These are phyloP conservation scores for Scatophagus argus DNA, from an alignment of 2,113 vertebrate genomes.

Conservation along the genomic window DNA sequence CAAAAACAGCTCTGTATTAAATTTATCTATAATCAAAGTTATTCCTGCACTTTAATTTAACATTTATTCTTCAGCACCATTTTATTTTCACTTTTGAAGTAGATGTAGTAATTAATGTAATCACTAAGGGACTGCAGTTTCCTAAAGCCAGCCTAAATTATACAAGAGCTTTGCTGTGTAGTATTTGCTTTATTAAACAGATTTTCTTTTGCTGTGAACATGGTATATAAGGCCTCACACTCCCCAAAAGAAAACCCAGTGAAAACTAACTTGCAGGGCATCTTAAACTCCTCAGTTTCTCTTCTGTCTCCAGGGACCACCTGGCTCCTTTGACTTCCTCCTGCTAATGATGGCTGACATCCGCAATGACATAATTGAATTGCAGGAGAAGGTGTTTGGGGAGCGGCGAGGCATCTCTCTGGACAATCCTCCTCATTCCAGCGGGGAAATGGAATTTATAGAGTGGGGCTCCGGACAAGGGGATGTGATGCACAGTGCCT, in stretches of 20 bases:
- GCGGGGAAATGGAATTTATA: slow-evolving; percentile 70
- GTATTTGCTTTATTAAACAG: too few species aligned
- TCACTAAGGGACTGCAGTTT: neutral
- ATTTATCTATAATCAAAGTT: neutral
- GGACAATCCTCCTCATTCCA: slow-evolving; percentile 75
- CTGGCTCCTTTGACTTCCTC: slow-evolving; percentile 87
- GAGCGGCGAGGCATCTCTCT: slow-evolving; percentile 75
- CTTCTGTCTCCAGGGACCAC: slow-evolving; percentile 78
- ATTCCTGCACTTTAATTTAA: neutral
- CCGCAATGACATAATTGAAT: slow-evolving; percentile 85
- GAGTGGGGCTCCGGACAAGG: slow-evolving; percentile 85
- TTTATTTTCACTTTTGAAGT: neutral
- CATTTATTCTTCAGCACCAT: neutral
- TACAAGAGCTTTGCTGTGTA: neutral
- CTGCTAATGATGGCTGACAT: slow-evolving; percentile 88
- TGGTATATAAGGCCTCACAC: neutral
- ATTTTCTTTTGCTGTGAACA: neutral
- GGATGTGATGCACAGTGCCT: slow-evolving; percentile 73
- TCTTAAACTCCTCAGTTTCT: neutral
- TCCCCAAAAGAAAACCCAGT: neutral
- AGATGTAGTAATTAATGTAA: neutral
- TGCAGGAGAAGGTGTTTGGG: slow-evolving; percentile 85
- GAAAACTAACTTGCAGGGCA: neutral
- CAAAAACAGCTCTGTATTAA: neutral
- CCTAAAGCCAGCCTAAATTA: neutral